Evolutionary conservation across 1,140 invertebrate species (phyloP), one percentile per base, ranked within the genome.

Genomic region (Samia ricini): DNA sequence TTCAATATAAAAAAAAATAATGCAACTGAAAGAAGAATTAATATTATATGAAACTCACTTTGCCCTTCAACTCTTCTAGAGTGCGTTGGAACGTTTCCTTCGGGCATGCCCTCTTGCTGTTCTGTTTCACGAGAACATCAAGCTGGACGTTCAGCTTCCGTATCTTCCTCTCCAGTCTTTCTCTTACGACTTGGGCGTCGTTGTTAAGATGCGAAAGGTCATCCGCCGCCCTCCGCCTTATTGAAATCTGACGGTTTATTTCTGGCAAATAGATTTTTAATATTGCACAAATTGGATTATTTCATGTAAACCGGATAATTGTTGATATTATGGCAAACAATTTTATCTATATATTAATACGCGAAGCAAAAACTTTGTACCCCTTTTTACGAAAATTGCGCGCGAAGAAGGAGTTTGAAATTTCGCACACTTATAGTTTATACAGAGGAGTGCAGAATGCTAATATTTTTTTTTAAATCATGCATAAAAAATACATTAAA

Each of bases 141-240:
- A 97, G 81, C 60, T 94, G 91, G 0, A 63, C 23, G 7, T 73
- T 76, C 22, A 91, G 61, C 49, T 89, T 89, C 48, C 36, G 61
- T 20, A 95, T 93, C 82, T 97, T 97, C 76, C 95, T 94, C 72
- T 94, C 87, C 2, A 98, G 87, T 2, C 95, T 93, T 59, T 94
- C 94, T 58, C 95, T 92, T 0, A 98, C 96, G 0, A 95, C 79
- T 57, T 94, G 94, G 79, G 97, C 96, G 76, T 98, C 97, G 79
- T 95, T 94, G 60, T 95, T 96, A 65, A 96, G 95, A 7, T 94
- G 94, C 0, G 96, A 95, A 0, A 98, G 84, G 22, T 96, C 96
- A 1, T 94, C 94, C 0, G 95, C 95, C 0, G 96, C 95, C 61
- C 95, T 91, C 64, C 95, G 93, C 97, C 96, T 98, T 66, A 97